Conservation (phyloP, 1,140 invertebrate genomes). For the Contarinia nasturtii region DNA sequence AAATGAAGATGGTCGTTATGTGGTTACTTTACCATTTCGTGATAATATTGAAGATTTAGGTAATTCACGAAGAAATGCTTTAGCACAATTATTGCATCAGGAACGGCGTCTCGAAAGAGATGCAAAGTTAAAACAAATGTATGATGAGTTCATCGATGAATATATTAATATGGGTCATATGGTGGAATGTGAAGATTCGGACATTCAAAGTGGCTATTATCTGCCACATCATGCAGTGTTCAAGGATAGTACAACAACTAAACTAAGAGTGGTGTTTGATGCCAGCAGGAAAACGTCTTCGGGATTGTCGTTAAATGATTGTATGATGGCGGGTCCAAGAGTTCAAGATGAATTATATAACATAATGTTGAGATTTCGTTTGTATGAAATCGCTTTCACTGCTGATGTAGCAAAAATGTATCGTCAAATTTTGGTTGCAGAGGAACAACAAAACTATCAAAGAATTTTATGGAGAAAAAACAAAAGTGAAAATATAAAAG, state of each 20-base stretch:
- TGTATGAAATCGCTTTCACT: slow-evolving; percentile 9
- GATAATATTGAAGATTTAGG: slow-evolving; percentile 10
- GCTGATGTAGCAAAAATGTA: slow-evolving; percentile 16
- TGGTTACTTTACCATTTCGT: slow-evolving; percentile 8
- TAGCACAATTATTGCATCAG: slow-evolving; percentile 13
- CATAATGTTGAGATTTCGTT: slow-evolving; percentile 15
- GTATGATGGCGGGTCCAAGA: slow-evolving; percentile 13
- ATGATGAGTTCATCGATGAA: slow-evolving; percentile 12
- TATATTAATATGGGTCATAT: slow-evolving; percentile 19
- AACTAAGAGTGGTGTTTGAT: too few species aligned
- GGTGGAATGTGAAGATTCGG: slow-evolving; percentile 12
- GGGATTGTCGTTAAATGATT: slow-evolving; percentile 14
- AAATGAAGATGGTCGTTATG: slow-evolving; percentile 5
- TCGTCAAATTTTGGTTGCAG: slow-evolving; percentile 8
- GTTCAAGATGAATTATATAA: slow-evolving; percentile 15
- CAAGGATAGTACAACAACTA: too few species aligned
- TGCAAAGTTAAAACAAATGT: slow-evolving; percentile 9
- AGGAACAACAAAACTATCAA: slow-evolving; percentile 11
- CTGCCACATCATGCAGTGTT: slow-evolving; percentile 13
- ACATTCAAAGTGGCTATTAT: slow-evolving; percentile 6
- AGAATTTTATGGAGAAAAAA: slow-evolving; percentile 15
- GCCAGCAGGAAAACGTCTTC: background rate
- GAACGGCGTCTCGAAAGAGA: slow-evolving; percentile 14
- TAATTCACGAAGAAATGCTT: slow-evolving; percentile 10
- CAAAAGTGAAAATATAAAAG: too few species aligned